Evolutionary conservation across 1,140 invertebrate species (phyloP).

Genomic region (Meloidogyne chitwoodi): DNA sequence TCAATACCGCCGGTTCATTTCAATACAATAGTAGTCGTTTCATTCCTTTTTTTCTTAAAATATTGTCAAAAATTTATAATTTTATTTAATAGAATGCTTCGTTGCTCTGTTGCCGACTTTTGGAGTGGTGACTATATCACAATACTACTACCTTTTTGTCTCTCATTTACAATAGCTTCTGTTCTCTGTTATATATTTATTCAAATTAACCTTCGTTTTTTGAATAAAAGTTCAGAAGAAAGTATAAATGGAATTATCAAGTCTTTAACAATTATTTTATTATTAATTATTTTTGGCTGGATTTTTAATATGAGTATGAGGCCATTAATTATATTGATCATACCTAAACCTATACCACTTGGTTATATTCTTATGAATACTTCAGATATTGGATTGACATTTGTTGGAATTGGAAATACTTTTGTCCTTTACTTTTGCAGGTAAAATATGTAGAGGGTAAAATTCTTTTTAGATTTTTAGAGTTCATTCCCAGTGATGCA

Average conservation of each 20-base stretch:
- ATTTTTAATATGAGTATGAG: neutral
- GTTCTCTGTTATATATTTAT: neutral
- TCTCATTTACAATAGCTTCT: neutral
- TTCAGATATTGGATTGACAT: neutral
- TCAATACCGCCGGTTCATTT: too few relatives aligned
- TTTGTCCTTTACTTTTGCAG: neutral
- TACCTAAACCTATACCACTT: neutral
- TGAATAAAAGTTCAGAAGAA: neutral
- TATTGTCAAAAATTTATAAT: too few relatives aligned
- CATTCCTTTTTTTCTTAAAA: too few relatives aligned
- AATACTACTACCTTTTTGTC: neutral
- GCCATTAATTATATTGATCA: neutral
- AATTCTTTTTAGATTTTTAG: too few relatives aligned
- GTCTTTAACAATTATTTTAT: neutral
- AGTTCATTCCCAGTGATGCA: too few relatives aligned
- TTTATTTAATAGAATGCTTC: neutral
- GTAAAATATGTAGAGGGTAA: neutral
- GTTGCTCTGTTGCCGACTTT: neutral
- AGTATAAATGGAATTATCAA: neutral
- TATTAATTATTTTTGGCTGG: neutral
- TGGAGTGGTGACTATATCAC: neutral
- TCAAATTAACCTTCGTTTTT: neutral
- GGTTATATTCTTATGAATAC: neutral
- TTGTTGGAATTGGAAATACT: neutral
- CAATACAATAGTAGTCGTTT: too few relatives aligned